Percentiles rank a stretch among this genome's conserved stretches.
Conservation (phyloP, 2,888 invertebrate genomes). For the Pollenia griseotomentosa region DNA sequence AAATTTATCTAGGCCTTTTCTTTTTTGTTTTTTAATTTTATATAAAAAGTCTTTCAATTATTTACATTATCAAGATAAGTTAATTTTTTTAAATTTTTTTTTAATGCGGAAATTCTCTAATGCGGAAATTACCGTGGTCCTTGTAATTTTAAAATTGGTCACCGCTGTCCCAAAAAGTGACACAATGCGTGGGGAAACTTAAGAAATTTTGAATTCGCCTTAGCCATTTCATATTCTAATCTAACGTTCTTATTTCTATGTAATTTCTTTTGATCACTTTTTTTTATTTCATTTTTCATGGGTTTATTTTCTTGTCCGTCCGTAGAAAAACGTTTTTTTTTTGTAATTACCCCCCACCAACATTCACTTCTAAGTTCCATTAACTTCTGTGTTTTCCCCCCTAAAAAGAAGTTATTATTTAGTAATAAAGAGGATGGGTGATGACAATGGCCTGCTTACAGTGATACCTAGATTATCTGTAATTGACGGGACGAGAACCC, state of each 20-base stretch:
- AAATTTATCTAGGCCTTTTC: too few relatives aligned
- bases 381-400: not conserved
- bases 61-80: too few relatives aligned
- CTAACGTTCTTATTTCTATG: not conserved
- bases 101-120: too few relatives aligned
- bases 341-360: not conserved
- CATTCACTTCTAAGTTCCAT: too few relatives aligned
- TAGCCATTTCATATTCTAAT: not conserved
- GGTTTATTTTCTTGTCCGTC: not conserved
- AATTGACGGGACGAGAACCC: too few relatives aligned
- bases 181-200: not conserved
- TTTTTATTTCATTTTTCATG: not conserved
- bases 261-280: not conserved
- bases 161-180: too few relatives aligned
- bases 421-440: conserved; percentile 10
- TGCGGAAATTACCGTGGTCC: too few relatives aligned
- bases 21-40: too few relatives aligned
- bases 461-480: too few relatives aligned
- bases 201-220: not conserved
- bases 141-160: too few relatives aligned
- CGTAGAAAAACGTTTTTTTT: not conserved
- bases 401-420: not conserved
- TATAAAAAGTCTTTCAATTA: too few relatives aligned
- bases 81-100: too few relatives aligned
- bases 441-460: not conserved